Percentiles rank a stretch among this genome's conserved stretches.
These are phyloP conservation scores for Parambassis ranga DNA, from an alignment of 2,797 vertebrate species.

Conservation along the genomic window DNA sequence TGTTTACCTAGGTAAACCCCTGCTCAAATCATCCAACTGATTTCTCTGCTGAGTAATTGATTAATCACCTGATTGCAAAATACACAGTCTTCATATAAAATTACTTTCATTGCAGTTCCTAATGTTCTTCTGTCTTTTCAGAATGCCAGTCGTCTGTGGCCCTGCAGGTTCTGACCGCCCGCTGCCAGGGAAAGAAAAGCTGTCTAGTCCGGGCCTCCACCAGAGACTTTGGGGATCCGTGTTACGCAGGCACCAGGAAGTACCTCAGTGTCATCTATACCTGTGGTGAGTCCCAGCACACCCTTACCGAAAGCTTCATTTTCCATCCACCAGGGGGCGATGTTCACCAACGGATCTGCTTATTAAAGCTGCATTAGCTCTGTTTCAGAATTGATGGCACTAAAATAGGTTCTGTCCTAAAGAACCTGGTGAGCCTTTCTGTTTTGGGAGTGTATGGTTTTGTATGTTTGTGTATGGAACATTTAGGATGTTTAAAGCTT, in stretches of 20 bases:
- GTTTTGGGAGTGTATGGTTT: too few species aligned
- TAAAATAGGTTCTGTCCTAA: neutral
- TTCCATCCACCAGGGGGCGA: slow-evolving; percentile 62
- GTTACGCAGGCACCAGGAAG: slow-evolving; percentile 88
- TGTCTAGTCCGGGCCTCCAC: slow-evolving; percentile 86
- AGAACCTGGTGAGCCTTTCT: too few species aligned
- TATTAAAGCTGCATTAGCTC: neutral
- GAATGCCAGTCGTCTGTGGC: slow-evolving; percentile 86
- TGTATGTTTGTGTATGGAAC: too few species aligned
- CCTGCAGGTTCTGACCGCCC: slow-evolving; percentile 83
- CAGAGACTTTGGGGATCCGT: slow-evolving; percentile 89
- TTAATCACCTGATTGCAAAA: too few species aligned
- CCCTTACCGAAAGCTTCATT: neutral
- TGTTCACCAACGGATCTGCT: slow-evolving; percentile 40
- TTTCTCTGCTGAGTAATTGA: too few species aligned
- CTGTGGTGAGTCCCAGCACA: slow-evolving; percentile 81
- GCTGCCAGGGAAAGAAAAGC: slow-evolving; percentile 86
- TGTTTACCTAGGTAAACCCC: too few species aligned
- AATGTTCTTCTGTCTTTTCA: slow-evolving; percentile 43
- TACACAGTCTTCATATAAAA: too few species aligned
- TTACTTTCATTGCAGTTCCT: too few species aligned
- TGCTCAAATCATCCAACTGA: too few species aligned
- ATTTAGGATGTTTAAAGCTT: neutral
- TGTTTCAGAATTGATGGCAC: neutral
- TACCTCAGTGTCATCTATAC: slow-evolving; percentile 92